Evolutionary conservation across 92 coral and sea anemone genomes (phyloP), one percentile per base, ranked within the genome.

Genomic region (Meandrina meandrites): DNA sequence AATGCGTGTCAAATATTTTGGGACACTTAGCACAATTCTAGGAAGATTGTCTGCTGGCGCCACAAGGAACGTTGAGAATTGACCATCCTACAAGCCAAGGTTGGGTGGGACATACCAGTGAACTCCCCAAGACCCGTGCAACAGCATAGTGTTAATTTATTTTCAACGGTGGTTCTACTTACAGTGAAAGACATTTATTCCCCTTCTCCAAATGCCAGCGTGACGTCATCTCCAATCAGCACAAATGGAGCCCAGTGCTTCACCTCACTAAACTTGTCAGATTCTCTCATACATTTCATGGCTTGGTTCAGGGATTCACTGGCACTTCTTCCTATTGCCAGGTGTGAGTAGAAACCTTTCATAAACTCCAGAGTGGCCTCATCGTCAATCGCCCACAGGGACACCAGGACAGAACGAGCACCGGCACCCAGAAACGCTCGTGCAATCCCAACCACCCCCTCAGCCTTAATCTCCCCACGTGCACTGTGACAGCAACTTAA

Each of bases 321-420:
- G 45, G 45, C 45, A 40, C 72, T 66, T 66, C 34, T 66, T 24
- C 72, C 72, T 24, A 1, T 4, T 24, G 19, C 72, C 72, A 66
- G 34, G 11, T 66, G 31, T 27, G 11, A 27, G 19, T 66, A 66
- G 34, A 66, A 66, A 66, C 32, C 1, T 24, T 24, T 66, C 71
- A n/a, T 66, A 14, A 66, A 66, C 71, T 21, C 71, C 28, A 66
- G 71, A 40, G 45, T 40, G 45, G 45, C 45, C 45, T 40, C 45
- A 6, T 40, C 45, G 45, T 40, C 45, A 40, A 40, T 40, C 2
- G 71, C 71, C 71, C 71, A 66, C 71, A 66, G 31, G 3, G 71
- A 66, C 71, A 66, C 71, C 14, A 66, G 71, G 19, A 66, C 71
- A 66, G 71, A 24, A 30, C 71, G 71, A 66, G 71, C 71, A 27